phyloP scores from a whole-genome alignment of 2,797 vertebrate species.

The Sebastes diploproa region DNA sequence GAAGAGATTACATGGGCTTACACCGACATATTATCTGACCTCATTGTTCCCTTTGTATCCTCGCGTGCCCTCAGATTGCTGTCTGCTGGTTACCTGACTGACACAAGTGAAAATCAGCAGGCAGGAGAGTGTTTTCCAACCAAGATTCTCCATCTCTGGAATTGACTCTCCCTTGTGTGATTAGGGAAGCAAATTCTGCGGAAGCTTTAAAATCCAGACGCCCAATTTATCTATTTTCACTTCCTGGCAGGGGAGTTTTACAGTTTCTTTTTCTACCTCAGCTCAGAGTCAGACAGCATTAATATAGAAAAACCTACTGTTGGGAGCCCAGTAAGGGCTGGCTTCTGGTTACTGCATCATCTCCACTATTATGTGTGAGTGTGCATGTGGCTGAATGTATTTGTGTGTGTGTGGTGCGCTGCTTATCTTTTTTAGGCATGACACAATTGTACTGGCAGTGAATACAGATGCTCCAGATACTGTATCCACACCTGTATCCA shows the following conservation, averaged over 20 bases:
- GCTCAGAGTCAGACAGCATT: conserved; percentile 26
- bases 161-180: conserved; percentile 47
- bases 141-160: conserved; percentile 26
- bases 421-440: conserved; percentile 15
- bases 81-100: conserved; percentile 12
- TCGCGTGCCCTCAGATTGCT: conserved; percentile 19
- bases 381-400: neutral
- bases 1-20: conserved; percentile 18
- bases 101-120: conserved; percentile 26
- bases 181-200: conserved; percentile 60
- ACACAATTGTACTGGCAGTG: conserved; percentile 15
- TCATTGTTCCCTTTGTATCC: conserved; percentile 20
- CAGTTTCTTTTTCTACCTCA: conserved; percentile 33
- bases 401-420: conserved; percentile 2
- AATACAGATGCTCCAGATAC: conserved; percentile 21
- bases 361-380: conserved; percentile 3
- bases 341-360: conserved; percentile 21
- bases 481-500: neutral
- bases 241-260: conserved; percentile 45
- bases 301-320: conserved; percentile 42
- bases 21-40: conserved; percentile 21
- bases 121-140: conserved; percentile 36
- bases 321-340: conserved; percentile 26
- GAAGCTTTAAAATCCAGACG: conserved; percentile 56
- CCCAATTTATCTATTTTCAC: conserved; percentile 59